phyloP scores from a whole-genome alignment of 2,888 invertebrate species.

The Eristalinus sepulchralis region DNA sequence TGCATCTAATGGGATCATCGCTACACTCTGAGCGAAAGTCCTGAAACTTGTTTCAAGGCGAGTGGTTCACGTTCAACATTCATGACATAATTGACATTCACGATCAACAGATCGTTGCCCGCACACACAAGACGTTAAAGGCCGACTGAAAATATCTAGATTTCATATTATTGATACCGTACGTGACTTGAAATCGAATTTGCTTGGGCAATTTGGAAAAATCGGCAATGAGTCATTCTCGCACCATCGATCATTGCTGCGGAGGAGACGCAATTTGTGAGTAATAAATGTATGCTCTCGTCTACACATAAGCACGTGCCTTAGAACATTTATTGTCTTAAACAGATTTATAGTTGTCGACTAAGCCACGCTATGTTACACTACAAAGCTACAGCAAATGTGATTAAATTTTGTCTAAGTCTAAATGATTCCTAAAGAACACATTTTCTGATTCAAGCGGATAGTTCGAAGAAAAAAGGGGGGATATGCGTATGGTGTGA shows the following conservation, averaged over 20 bases:
- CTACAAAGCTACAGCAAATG: too few species aligned
- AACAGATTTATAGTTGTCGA: not conserved
- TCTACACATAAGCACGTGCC: not conserved
- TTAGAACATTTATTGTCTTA: not conserved
- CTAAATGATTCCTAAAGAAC: too few species aligned
- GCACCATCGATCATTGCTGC: not conserved
- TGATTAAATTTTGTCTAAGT: too few species aligned
- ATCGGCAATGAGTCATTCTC: constrained; percentile 13
- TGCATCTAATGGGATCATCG: not conserved
- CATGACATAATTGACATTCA: not conserved
- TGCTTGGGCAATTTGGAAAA: constrained; percentile 17
- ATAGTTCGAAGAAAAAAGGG: too few species aligned
- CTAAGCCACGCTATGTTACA: too few species aligned
- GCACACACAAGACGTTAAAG: not conserved
- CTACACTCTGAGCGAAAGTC: not conserved
- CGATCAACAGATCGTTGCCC: not conserved
- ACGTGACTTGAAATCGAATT: not conserved
- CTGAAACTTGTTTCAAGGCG: not conserved
- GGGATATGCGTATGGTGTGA: too few species aligned
- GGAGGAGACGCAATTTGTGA: not conserved
- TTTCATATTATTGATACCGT: not conserved
- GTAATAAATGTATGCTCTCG: not conserved
- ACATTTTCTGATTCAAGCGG: too few species aligned
- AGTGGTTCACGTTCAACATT: not conserved
- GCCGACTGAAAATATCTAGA: not conserved